Base-by-base conservation (phyloP, 2,113 vertebrate genomes). In the Smithornis capensis region DNA sequence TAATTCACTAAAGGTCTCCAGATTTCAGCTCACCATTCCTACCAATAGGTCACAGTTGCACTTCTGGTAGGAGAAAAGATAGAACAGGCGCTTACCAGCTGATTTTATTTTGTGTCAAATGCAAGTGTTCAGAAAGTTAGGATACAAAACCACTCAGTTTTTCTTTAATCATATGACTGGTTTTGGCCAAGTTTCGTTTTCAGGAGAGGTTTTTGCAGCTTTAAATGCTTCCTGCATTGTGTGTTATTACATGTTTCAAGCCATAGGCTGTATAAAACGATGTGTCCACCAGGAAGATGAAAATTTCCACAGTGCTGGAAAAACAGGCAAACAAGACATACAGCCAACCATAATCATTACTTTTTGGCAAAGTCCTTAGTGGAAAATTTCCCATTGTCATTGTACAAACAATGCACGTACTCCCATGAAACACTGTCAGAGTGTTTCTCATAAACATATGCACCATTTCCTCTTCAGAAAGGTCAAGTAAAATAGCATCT, bases 401-500 rank as follows among this genome's bases (percentile, higher is more conserved):
- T 92, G 90, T 89, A 89, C 70, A 97, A 97, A 95, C 92, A 97
- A 97, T 92, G 63, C 91, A 95, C 85, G 56, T 96, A 94, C 89
- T 94, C 74, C 80, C n/a, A 92, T 83, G 80, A 95, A 96, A 96
- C 49, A 87, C 70, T 93, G 94, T 96, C 94, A 90, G 87, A 90
- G 83, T 93, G 88, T 96, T 96, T 93, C 86, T 95, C 73, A 90
- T 90, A 92, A 97, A 92, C 95, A 87, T 95, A 96, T 91, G 92
- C 73, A 94, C 78, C 56, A 84, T 94, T 97, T 97, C 94, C 94
- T 96, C 94, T 87, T 91, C 82, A 84, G 82, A 96, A 95, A 95
- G 96, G 96, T 97, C 95, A 97, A 97, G 80, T 91, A 95, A 97
- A 96, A 96, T 57, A 97, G 91, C 80, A 96, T 95, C 73, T 94